A percentile compares a stretch with the other conserved stretches of the same genome.
phyloP scores from a whole-genome alignment of 2,797 vertebrate species.

The Erpetoichthys calabaricus region DNA sequence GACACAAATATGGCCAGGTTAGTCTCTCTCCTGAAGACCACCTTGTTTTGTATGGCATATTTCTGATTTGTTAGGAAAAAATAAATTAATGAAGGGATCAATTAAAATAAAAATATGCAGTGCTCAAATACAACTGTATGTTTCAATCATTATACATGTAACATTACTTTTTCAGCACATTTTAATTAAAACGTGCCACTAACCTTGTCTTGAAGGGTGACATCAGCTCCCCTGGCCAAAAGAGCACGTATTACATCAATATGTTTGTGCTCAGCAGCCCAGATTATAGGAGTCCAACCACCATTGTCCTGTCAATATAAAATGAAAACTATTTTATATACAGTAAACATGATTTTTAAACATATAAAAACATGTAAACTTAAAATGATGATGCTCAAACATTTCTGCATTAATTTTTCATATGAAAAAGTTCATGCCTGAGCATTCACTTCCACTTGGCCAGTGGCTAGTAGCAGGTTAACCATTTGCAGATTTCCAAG shows the following conservation, averaged over 20 bases:
- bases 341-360: not conserved
- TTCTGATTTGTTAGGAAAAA: no score
- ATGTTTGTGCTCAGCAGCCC: conserved; percentile 85
- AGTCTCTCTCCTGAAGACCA: no score
- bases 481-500: conserved; percentile 72
- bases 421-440: conserved; percentile 36
- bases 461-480: conserved; percentile 68
- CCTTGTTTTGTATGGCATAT: no score
- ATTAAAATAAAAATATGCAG: no score
- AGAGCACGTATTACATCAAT: conserved; percentile 68
- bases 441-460: conserved; percentile 79
- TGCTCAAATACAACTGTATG: no score
- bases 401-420: not conserved
- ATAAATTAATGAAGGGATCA: no score
- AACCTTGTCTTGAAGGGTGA: conserved; percentile 77
- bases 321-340: no score
- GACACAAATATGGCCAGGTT: no score
- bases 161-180: no score
- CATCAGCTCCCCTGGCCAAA: conserved; percentile 76
- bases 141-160: no score
- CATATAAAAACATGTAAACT: not conserved
- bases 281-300: conserved; percentile 88
- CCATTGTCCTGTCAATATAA: conserved; percentile 60
- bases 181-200: conserved; percentile 9
- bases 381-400: not conserved